These are phyloP conservation scores for Zhuqinia jingwanae DNA, from an alignment of 2,888 invertebrate species.

Conservation along the genomic window DNA sequence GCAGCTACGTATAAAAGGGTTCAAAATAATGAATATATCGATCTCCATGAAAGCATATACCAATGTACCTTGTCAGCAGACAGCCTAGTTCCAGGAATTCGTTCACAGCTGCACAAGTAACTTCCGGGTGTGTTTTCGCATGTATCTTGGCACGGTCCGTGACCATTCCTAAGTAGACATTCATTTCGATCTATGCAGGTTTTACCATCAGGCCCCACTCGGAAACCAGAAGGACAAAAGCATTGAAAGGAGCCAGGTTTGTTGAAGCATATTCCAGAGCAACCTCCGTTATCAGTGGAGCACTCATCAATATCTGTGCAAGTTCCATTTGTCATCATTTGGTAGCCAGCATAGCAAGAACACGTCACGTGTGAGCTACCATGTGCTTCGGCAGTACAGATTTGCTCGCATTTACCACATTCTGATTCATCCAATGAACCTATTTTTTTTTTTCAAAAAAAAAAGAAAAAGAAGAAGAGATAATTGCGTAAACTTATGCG, in stretches of 20 bases:
- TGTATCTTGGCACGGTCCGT: slow-evolving; percentile 85
- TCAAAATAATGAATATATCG: too few relatives aligned
- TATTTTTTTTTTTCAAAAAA: too few relatives aligned
- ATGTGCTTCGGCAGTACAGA: slow-evolving; percentile 76
- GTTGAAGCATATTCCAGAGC: slow-evolving; percentile 85
- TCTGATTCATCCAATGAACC: slow-evolving; percentile 77
- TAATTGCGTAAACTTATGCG: neutral
- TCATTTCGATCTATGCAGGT: slow-evolving; percentile 83
- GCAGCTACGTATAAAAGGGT: too few relatives aligned
- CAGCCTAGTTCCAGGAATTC: slow-evolving; percentile 84
- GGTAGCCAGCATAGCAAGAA: slow-evolving; percentile 78
- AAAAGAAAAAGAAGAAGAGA: slow-evolving; percentile 3
- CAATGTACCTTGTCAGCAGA: slow-evolving; percentile 82
- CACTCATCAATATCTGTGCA: slow-evolving; percentile 83
- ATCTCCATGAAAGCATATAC: too few relatives aligned
- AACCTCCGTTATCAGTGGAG: slow-evolving; percentile 84
- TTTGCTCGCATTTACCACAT: slow-evolving; percentile 79
- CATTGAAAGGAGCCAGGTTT: slow-evolving; percentile 83
- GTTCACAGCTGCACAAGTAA: slow-evolving; percentile 84
- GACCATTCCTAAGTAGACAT: slow-evolving; percentile 85
- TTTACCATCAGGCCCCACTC: slow-evolving; percentile 80
- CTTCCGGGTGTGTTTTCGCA: slow-evolving; percentile 84
- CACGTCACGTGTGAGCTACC: slow-evolving; percentile 73
- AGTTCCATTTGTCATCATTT: slow-evolving; percentile 75
- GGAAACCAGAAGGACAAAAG: slow-evolving; percentile 82